Evolutionary conservation across 2,113 vertebrate species (phyloP), one percentile per base, ranked within the genome.

Genomic region (Lagopus leucura): DNA sequence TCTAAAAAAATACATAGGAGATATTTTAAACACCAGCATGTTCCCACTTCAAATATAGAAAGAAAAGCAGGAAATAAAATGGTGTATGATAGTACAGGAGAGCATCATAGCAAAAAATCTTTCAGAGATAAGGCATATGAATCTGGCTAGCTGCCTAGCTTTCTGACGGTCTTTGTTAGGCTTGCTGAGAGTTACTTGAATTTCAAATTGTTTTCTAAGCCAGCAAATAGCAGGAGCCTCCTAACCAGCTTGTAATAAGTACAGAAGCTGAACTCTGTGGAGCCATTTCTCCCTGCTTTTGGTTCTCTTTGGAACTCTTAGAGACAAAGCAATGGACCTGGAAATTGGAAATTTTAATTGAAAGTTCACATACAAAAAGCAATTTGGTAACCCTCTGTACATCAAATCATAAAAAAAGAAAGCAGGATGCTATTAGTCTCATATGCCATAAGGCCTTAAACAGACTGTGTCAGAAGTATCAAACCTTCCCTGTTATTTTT

Each of bases 181-280:
- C 75, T 95, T 91, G 58, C 71, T 86, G 75, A 82, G 73, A 82
- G 9, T 83, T 78, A 22, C 52, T 91, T 91, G 93, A 92, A 94
- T 90, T 93, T 90, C 87, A 86, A 38, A 79, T 95, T 67, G 70
- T 84, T 92, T 86, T 76, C 66, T 82, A 45, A 82, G 73, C 27
- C 61, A 47, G 36, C 73, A 75, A 88, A 54, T 70, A 90, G 54
- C 66, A 90, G 63, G 66, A 85, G 50, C 73, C 63, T 88, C 8
- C 40, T 91, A 92, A 78, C 18, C 67, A 78, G 64, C 27, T 72
- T 38, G 21, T 86, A 84, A 86, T 40, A 48, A 70, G 38, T 38
- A 69, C 8, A 66, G 71, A 85, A 30, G 71, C 69, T 30, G 77
- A 79, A 0, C 17, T 78, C 40, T 67, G 12, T 2, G 22, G 64